Base-by-base conservation (phyloP, 2,113 vertebrate species). In the Hemibagrus wyckioides region DNA sequence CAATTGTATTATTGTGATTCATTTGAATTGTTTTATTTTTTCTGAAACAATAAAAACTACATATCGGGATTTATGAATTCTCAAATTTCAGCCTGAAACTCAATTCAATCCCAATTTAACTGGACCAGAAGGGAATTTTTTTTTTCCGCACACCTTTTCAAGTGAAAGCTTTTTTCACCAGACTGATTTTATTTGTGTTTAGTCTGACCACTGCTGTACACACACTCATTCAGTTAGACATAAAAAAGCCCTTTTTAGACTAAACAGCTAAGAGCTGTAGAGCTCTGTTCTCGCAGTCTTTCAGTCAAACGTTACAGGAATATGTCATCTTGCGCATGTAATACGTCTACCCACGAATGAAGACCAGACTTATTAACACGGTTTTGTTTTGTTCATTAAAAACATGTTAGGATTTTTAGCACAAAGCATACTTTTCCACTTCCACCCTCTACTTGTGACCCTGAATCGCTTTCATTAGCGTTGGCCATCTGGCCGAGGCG, bases 391-490 rank as follows among this genome's bases (percentile, higher is more conserved):
- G 23, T 63, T 61, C 80, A 63, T 63, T 82, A 79, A 79, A 79
- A 79, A 2, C 48, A 79, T 25, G 33, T 59, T 36, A 21, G 56
- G 10, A 17, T 67, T 39, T 83, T 75, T 56, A 41, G 83, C 67
- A 87, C 41, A 44, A 41, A 54, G 30, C 15, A 21, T 56, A 52
- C 71, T 52, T 83, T 67, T 76, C n/a, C 6, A 39, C 33, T 41
- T 56, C 71, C 57, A 77, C 69, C 75, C 54, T 85, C 88, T 33
- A 23, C 75, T 33, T 90, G 91, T 91, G 91, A 92, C 92, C 92
- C 92, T 91, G 93, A 92, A 94, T 94, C 94, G 94, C 94, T 94
- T 95, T 94, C 92, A 94, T 95, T 94, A 95, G 94, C 92, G 92
- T 90, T 92, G 90, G 94, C 92, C 86, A 84, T 85, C 94, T 94